Base-by-base conservation (phyloP, 2,888 invertebrate species). In the Polietes domitor region DNA sequence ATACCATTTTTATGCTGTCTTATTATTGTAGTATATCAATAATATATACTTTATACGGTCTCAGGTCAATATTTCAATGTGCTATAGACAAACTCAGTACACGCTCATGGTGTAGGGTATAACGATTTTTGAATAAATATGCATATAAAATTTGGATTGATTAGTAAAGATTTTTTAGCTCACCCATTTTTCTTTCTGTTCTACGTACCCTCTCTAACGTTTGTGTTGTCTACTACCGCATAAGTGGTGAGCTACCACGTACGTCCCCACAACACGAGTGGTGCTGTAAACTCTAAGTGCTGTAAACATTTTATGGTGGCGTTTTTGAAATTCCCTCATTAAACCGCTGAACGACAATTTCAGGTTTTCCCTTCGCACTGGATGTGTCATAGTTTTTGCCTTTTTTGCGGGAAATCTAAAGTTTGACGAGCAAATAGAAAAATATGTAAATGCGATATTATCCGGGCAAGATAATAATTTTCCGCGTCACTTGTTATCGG, bases 291-390 rank as follows among this genome's bases (percentile, higher is more conserved):
- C n/a, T 73, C 53, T 32, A 68, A 68, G 68, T 68, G 68, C 28
- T 68, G 43, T 28, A 68, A 68, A 24, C 43, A 68, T 68, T 41
- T 68, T 41, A 43, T 68, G 43, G 53, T 10, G 24, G 21, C 53
- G 19, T 6, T 50, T 17, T 17, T 37, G 37, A 37, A 37, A 32
- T 19, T 41, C 17, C 37, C 12, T 1, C 53, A 26, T 58, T 61
- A 61, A 58, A 73, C 17, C 43, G 43, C 26, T 73, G 26, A 73
- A 73, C 37, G 72, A n/a, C 37, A 55, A 72, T 55, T 71, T 55
- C 12, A 72, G 17, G 32, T 71, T 53, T 43, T 71, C 47, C 15
- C 47, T n/a, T 2, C n/a, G 47, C 47, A n/a, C n/a, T 5, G 47
- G 47, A 47, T n/a, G 15, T 47, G 15, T n/a, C 47, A 15, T 47